Base-by-base conservation (phyloP, 2,113 vertebrate species). In the Pteropus alecto region DNA sequence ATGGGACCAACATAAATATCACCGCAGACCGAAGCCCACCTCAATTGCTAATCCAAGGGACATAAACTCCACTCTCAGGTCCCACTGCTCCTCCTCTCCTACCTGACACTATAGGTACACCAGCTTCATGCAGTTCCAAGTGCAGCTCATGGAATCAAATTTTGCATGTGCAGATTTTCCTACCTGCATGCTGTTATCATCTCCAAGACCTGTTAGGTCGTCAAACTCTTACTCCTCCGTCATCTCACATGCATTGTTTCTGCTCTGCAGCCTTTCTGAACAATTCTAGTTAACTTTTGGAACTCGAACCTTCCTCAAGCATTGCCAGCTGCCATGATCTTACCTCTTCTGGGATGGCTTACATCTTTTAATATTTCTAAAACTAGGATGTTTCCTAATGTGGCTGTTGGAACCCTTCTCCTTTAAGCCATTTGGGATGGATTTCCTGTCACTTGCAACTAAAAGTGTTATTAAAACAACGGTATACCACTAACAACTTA, bases 371-470 rank as follows among this genome's bases (percentile, higher is more conserved):
- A 19, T 82, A 26, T 4, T 84, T 93, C 84, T 41, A 30, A 90
- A 96, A 95, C 73, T 6, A 5, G 14, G n/a, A 81, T 21, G 18
- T 0, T 90, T 87, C 14, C 71, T 83, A 65, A 85, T 22, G 19
- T 14, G 5, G n/a, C 35, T 41, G 6, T 35, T 58, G 46, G 12
- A 56, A 19, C 7, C 65, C 7, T 48, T 95, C 77, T 58, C 24
- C 92, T 93, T 68, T 28, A 87, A 87, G 61, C 28, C 48, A 84
- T 82, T 61, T 77, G 54, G n/a, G 68, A 91, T 73, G 33, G 88
- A 93, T 90, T 96, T 93, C 94, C 38, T 95, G 67, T 95, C 71
- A 90, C 43, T 61, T 93, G 41, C 33, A 85, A 63, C 41, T 68
- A 30, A 96, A 81, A 73, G 7, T 90, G 41, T 71, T 77, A 85